Base-by-base conservation (phyloP, 2,113 vertebrate species). In the Clinocottus analis region DNA sequence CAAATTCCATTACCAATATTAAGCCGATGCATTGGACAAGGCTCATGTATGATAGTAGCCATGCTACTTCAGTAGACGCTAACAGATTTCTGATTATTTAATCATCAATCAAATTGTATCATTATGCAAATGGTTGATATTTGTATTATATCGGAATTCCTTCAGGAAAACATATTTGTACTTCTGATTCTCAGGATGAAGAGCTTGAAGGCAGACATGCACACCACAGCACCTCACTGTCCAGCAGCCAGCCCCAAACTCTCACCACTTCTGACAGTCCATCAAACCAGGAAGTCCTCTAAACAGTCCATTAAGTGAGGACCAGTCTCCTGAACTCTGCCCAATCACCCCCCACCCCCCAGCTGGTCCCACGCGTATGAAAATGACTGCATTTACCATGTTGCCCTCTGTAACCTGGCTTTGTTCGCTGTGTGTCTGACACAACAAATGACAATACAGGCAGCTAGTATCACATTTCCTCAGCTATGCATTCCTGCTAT, bases 131-230 rank as follows among this genome's bases (percentile, higher is more conserved):
- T 69, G n/a, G 55, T 31, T 73, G 12, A 19, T 0, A 61, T 25
- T 11, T 31, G 21, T 51, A 41, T 23, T n/a, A n/a, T n/a, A n/a
- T 39, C 3, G 7, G 47, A 3, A 0, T 59, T 4, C 27, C 43
- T 25, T 33, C 39, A 53, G 35, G 39, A 7, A 76, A 21, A 35
- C 19, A 23, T 72, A 7, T 67, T 14, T 29, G 17, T 58, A 5
- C 4, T 51, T 66, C 29, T 80, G 23, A 68, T 81, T 35, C 55
- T 62, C 79, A 95, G 94, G 93, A 95, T 89, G 94, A 95, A 83
- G 94, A 95, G 33, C 58, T 90, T 60, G 93, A 92, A 12, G 69
- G 43, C n/a, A 75, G 69, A 39, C 27, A 2, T 0, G 25, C n/a
- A 19, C 45, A 7, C 31, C 7, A 5, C 9, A 33, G 67, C 9